Evolutionary conservation across 2,113 vertebrate genomes (phyloP).

Genomic region (Python bivittatus): DNA sequence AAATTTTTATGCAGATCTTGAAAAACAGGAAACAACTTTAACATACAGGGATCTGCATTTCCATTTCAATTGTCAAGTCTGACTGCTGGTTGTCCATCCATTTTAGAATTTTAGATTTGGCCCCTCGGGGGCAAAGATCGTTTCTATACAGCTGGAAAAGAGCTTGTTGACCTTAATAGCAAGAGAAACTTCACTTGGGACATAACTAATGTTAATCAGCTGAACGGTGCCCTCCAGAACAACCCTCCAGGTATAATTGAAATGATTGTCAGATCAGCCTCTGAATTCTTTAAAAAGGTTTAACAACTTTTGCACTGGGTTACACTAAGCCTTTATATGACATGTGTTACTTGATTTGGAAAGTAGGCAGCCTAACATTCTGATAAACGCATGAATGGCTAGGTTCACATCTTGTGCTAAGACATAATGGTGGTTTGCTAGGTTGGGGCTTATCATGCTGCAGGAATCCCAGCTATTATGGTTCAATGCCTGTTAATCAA

Average conservation of each 20-base stretch:
- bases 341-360: background rate
- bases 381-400: background rate
- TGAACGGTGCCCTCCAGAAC: background rate
- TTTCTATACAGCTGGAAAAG: background rate
- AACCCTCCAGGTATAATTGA: background rate
- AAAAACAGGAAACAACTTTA: background rate
- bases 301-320: background rate
- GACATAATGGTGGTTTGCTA: background rate
- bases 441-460: background rate
- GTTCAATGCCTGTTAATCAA: background rate
- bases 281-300: background rate
- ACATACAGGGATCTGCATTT: background rate
- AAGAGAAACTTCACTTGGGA: background rate
- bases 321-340: background rate
- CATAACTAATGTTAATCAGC: background rate
- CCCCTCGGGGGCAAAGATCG: too few relatives aligned
- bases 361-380: background rate
- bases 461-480: background rate
- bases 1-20: background rate
- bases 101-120: background rate
- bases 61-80: background rate
- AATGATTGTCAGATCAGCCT: background rate
- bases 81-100: background rate
- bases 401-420: background rate
- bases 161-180: background rate